Base-by-base conservation (phyloP, 1,140 invertebrate species). In the Heliconius nattereri region DNA sequence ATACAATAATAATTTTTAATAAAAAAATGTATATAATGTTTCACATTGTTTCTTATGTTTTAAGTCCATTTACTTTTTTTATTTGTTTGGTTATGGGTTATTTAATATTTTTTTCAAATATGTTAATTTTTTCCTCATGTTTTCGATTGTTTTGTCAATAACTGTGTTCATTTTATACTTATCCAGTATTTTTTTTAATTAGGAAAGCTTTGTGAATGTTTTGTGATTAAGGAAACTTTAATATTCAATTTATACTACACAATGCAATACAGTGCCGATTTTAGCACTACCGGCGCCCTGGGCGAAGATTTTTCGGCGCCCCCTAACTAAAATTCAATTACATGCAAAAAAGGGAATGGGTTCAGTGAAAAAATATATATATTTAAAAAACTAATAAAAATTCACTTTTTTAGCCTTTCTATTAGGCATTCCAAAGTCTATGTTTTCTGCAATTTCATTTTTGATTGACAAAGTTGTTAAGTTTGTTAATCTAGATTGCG, bases 41-140 rank as follows among this genome's bases (percentile, higher is more conserved):
- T 66, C 23, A 66, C 11, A 66, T 29, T 16, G 3, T 29, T 57
- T 66, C 3, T 29, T 66, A 29, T 66, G 26, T 66, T n/a, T 57
- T 66, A 19, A 26, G 26, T 66, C 60, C 60, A 29, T 66, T 26
- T 66, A 66, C 2, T 26, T 66, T 66, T 7, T 23, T 66, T 11
- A 66, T 66, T 66, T 66, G 23, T 66, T 66, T 66, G 60, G 60
- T 26, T 66, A 66, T 66, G 60, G 60, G 60, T 66, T 66, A 66
- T 66, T 29, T 29, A 26, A 66, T 66, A 57, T 66, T 29, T 16
- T 13, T 66, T 29, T 29, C 23, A 66, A 13, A 26, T 13, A 29
- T 66, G 23, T 29, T 26, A 6, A 13, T 6, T 29, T 66, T 66
- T 16, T 9, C 23, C 60, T 11, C 11, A 5, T 7, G 54, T 57